phyloP scores from a whole-genome alignment of 1,140 invertebrate genomes.

The Hypothenemus hampei region DNA sequence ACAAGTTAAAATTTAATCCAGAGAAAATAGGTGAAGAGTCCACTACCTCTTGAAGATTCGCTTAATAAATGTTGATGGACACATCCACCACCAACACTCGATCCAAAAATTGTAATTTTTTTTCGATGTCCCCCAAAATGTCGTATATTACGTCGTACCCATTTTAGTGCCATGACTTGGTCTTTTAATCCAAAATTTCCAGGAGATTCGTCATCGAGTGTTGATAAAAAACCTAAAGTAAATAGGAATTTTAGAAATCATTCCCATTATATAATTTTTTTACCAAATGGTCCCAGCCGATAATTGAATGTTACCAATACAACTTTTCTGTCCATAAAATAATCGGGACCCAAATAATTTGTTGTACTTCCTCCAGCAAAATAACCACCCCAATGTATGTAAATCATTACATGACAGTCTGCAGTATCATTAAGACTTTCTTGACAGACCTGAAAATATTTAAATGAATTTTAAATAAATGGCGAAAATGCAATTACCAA shows the following conservation, averaged over 20 bases:
- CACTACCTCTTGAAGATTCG: slow-evolving; percentile 27
- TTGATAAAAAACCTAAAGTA: slow-evolving; percentile 35
- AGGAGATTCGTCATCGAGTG: slow-evolving; percentile 35
- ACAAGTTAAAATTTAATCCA: not conserved
- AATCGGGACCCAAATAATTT: slow-evolving; percentile 51
- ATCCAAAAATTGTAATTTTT: slow-evolving; percentile 49
- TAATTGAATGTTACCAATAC: slow-evolving; percentile 75
- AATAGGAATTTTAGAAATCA: not conserved
- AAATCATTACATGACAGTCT: slow-evolving; percentile 57
- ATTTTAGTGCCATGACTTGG: slow-evolving; percentile 36
- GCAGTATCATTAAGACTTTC: not conserved
- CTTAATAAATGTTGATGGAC: slow-evolving; percentile 36
- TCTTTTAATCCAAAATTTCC: slow-evolving; percentile 40
- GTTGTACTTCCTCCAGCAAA: slow-evolving; percentile 43
- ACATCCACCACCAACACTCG: slow-evolving; percentile 47
- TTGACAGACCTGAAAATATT: not conserved
- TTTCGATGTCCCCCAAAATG: slow-evolving; percentile 49
- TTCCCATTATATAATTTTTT: not conserved
- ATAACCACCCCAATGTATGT: slow-evolving; percentile 60
- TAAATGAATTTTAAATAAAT: not conserved
- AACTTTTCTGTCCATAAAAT: slow-evolving; percentile 56
- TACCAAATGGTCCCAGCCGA: slow-evolving; percentile 63
- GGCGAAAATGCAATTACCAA: not conserved
- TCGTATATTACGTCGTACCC: slow-evolving; percentile 46
- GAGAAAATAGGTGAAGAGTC: not conserved